A percentile compares a stretch with the other conserved stretches of the same genome.
phyloP scores from a whole-genome alignment of 2,113 vertebrate species.

The Trogon melanurus region DNA sequence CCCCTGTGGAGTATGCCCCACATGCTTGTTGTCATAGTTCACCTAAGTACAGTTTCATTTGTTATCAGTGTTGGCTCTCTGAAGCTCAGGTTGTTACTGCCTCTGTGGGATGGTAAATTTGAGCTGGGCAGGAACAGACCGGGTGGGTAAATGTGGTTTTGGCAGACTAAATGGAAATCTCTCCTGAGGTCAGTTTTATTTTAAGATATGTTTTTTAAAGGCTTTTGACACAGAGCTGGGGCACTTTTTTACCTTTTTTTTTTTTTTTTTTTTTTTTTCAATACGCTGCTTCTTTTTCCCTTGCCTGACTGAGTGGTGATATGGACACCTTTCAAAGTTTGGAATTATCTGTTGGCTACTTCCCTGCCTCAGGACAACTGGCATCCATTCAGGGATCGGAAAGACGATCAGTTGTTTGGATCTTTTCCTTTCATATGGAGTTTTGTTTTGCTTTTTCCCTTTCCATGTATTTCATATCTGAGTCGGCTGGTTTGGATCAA shows the following conservation, averaged over 20 bases:
- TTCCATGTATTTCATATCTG: slow-evolving; percentile 52
- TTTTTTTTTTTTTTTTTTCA: background rate
- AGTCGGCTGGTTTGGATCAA: slow-evolving; percentile 36
- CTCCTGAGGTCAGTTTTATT: slow-evolving; percentile 8
- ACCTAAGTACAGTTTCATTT: background rate
- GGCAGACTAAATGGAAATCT: background rate
- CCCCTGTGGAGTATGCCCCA: background rate
- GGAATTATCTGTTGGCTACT: slow-evolving; percentile 49
- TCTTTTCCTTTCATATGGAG: slow-evolving; percentile 55
- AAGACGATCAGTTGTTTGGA: slow-evolving; percentile 63
- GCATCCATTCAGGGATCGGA: slow-evolving; percentile 35
- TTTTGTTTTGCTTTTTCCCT: slow-evolving; percentile 62
- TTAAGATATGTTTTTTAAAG: slow-evolving; percentile 20
- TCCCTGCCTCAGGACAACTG: slow-evolving; percentile 59
- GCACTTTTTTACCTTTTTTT: background rate
- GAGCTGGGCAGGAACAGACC: background rate
- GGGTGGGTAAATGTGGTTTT: background rate
- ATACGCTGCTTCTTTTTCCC: background rate
- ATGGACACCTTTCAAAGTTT: slow-evolving; percentile 55
- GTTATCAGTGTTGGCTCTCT: background rate
- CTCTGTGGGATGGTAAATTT: background rate
- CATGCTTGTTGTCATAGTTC: background rate
- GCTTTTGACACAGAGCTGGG: background rate
- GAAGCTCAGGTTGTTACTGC: background rate
- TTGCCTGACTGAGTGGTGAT: background rate